Evolutionary conservation across 2,113 vertebrate genomes (phyloP).

Genomic region (Montifringilla adamsi): DNA sequence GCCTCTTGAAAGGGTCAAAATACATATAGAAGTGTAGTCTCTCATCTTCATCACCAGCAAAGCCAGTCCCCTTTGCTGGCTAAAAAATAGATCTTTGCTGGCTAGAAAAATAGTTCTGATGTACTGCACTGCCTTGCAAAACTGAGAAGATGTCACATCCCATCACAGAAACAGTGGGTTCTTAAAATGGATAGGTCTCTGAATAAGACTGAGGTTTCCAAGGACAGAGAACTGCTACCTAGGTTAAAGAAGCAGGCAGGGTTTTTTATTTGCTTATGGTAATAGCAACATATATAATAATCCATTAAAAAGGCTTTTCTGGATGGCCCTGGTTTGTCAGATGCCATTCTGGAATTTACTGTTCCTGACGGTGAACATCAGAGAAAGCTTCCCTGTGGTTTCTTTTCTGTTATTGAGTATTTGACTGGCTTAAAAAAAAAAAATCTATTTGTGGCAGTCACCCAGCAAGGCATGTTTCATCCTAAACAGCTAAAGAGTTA

Average conservation of each 20-base stretch:
- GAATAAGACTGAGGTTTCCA: background rate
- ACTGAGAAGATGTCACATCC: background rate
- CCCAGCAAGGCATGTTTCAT: conserved; percentile 29
- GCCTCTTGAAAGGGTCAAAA: background rate
- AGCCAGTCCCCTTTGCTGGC: background rate
- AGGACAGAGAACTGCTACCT: background rate
- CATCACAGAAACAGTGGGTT: background rate
- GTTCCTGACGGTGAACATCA: background rate
- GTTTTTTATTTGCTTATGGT: background rate
- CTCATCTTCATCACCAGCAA: background rate
- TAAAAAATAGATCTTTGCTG: too few relatives aligned
- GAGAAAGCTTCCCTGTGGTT: background rate
- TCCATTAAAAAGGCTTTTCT: background rate
- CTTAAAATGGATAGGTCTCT: background rate
- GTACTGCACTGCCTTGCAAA: background rate
- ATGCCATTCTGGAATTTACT: background rate
- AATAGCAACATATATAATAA: background rate
- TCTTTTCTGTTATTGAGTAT: conserved; percentile 12
- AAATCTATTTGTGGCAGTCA: background rate
- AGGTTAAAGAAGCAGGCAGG: background rate
- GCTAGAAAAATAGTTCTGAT: background rate
- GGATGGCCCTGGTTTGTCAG: background rate
- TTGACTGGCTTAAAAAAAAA: background rate
- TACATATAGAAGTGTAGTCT: background rate
- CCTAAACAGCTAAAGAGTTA: conserved; percentile 10